Percentiles rank a stretch among this genome's conserved stretches.
Evolutionary conservation across 2,888 invertebrate species (phyloP).

Genomic region (Mystacides longicornis): DNA sequence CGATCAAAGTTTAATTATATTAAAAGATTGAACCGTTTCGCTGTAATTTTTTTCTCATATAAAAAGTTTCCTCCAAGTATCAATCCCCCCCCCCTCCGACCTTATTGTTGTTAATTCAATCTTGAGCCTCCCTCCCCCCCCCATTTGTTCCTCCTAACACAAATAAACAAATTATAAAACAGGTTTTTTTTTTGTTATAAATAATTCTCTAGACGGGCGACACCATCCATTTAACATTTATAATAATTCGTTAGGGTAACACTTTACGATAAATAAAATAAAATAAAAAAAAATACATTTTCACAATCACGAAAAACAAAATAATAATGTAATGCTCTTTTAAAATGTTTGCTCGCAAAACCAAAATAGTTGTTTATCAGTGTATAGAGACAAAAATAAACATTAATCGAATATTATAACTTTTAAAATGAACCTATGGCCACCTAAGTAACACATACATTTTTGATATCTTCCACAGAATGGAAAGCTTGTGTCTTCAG

Average conservation of each 20-base stretch:
- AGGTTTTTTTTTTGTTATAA: neutral
- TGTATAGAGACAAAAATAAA: no score
- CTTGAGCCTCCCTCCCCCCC: conserved; percentile 26
- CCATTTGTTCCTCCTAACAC: neutral
- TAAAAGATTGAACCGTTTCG: no score
- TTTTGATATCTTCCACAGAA: no score
- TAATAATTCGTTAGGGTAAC: conserved; percentile 27
- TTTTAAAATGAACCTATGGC: no score
- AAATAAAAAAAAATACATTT: no score
- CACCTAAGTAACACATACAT: no score
- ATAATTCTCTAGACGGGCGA: conserved; percentile 35
- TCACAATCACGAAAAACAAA: conserved; percentile 26
- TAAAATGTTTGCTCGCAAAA: conserved; percentile 8
- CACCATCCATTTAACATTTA: conserved; percentile 30
- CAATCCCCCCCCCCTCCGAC: conserved; percentile 30
- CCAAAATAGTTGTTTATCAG: conserved; percentile 15
- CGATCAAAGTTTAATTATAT: no score
- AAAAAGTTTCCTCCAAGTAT: conserved; percentile 44
- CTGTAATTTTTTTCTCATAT: no score
- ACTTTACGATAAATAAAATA: conserved; percentile 23
- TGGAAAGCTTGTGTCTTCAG: no score
- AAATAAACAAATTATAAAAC: conserved; percentile 29
- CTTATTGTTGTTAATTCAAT: conserved; percentile 30
- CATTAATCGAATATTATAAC: no score
- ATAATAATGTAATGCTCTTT: no score